Percentiles rank a stretch among this genome's conserved stretches.
Evolutionary conservation across 2,113 vertebrate species (phyloP).

Genomic region (Potamarius usumacintae): DNA sequence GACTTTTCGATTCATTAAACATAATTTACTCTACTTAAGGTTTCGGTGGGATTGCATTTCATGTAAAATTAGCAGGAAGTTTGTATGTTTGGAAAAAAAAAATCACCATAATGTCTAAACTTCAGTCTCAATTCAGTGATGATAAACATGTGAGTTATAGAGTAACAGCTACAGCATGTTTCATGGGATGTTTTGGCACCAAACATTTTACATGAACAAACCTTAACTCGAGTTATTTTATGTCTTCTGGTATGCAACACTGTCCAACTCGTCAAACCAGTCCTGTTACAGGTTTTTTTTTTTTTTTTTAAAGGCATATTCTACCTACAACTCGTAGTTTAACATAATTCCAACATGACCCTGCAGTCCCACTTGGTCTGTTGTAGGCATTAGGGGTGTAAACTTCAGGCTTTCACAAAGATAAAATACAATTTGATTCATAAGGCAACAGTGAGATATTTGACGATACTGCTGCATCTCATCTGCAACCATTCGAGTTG

Average conservation of each 20-base stretch:
- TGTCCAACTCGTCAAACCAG: conserved; percentile 32
- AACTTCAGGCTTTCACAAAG: neutral
- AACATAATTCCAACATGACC: neutral
- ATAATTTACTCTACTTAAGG: neutral
- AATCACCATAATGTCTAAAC: neutral
- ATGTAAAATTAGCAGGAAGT: neutral
- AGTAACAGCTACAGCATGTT: neutral
- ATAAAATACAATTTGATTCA: neutral
- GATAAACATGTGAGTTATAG: neutral
- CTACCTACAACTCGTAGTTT: neutral
- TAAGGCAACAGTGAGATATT: neutral
- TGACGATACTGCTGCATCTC: neutral
- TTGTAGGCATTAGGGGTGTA: neutral
- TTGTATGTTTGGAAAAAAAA: neutral
- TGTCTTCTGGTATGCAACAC: conserved; percentile 19
- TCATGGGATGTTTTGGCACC: neutral
- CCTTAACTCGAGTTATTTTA: neutral
- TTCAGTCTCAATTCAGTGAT: no score
- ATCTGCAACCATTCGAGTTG: neutral
- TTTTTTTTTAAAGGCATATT: neutral
- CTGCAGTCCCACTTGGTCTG: neutral
- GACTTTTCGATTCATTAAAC: neutral
- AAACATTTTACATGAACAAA: neutral
- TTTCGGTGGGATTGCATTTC: neutral
- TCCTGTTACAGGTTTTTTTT: neutral